Percentiles rank a stretch among this genome's conserved stretches.
These are phyloP conservation scores for Sesia apiformis DNA, from an alignment of 2,888 invertebrate genomes.

Conservation along the genomic window DNA sequence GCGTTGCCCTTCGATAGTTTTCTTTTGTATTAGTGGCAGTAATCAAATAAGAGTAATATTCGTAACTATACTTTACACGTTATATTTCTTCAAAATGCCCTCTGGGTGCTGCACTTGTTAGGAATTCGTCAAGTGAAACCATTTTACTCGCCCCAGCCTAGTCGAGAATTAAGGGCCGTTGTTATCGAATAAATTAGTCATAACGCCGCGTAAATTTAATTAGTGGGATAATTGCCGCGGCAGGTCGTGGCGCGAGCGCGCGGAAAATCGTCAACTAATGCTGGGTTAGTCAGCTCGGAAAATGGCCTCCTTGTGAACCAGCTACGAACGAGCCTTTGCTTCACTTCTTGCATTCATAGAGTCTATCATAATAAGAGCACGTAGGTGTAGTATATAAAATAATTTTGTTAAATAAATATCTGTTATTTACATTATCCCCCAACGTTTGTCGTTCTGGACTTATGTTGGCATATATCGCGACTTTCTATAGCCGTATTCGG, in stretches of 20 bases:
- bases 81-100: too few species aligned
- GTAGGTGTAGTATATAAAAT: too few species aligned
- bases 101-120: neutral
- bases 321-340: neutral
- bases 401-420: too few species aligned
- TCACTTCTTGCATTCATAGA: neutral
- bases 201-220: constrained; percentile 56
- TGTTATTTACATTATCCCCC: too few species aligned
- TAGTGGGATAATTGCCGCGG: constrained; percentile 52
- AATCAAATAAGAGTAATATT: too few species aligned
- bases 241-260: constrained; percentile 9
- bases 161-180: constrained; percentile 22
- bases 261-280: constrained; percentile 23
- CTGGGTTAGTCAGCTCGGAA: constrained; percentile 4
- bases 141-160: neutral
- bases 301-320: neutral
- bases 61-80: too few species aligned
- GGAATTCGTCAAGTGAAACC: neutral
- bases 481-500: too few species aligned
- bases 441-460: too few species aligned
- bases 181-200: constrained; percentile 62
- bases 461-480: too few species aligned
- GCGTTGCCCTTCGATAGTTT: too few species aligned
- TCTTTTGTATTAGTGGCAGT: too few species aligned
- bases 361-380: too few species aligned